Percentiles rank a stretch among this genome's conserved stretches.
Evolutionary conservation across 1,140 invertebrate species (phyloP).

Genomic region (Drosophila nigrodunni): DNA sequence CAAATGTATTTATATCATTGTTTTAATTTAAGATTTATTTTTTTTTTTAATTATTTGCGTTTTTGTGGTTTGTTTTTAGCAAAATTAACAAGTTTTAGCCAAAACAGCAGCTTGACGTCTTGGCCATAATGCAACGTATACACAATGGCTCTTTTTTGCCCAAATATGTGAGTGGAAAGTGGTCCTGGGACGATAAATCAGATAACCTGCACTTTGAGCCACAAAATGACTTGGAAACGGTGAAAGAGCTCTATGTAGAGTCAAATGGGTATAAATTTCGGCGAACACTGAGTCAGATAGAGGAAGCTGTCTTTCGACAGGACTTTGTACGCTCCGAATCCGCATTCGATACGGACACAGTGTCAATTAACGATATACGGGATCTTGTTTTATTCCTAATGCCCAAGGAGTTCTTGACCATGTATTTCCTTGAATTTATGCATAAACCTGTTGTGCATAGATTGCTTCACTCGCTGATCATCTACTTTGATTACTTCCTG

Average conservation of each 20-base stretch:
- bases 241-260: slow-evolving; percentile 56
- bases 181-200: slow-evolving; percentile 62
- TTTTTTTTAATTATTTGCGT: background rate
- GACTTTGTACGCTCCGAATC: slow-evolving; percentile 48
- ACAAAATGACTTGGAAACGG: slow-evolving; percentile 47
- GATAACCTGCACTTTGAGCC: slow-evolving; percentile 64
- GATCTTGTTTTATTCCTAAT: slow-evolving; percentile 75
- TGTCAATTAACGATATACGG: slow-evolving; percentile 72
- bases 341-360: slow-evolving; percentile 63
- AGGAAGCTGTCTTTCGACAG: slow-evolving; percentile 74
- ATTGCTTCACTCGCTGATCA: slow-evolving; percentile 71
- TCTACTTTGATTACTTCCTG: slow-evolving; percentile 81
- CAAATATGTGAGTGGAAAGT: slow-evolving; percentile 69
- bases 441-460: slow-evolving; percentile 62
- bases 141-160: slow-evolving; percentile 60
- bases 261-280: slow-evolving; percentile 68
- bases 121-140: slow-evolving; percentile 54
- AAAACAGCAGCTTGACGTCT: background rate
- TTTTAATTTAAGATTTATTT: background rate
- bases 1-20: background rate
- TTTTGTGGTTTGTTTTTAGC: background rate
- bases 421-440: slow-evolving; percentile 69
- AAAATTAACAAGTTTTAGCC: slow-evolving; percentile 4
- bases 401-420: slow-evolving; percentile 59
- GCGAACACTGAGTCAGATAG: slow-evolving; percentile 67